These are phyloP conservation scores for Tenodera sinensis DNA, from an alignment of 2,888 invertebrate species.

Conservation along the genomic window DNA sequence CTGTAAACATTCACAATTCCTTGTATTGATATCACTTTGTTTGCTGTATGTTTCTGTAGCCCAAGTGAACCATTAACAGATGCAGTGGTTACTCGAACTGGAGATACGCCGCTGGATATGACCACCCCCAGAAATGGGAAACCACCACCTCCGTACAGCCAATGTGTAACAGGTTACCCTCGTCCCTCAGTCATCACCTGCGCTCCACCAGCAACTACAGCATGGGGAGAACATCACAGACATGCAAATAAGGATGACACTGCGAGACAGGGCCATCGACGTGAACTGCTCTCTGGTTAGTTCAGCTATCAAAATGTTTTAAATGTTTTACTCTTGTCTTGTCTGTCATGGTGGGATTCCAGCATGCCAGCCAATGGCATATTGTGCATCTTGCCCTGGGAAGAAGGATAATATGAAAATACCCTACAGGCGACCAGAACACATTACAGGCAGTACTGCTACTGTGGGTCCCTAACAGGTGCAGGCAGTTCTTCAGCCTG, in stretches of 20 bases:
- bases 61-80: not conserved
- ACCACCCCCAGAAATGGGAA: constrained; percentile 42
- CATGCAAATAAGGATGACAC: constrained; percentile 1
- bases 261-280: constrained; percentile 23
- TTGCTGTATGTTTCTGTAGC: not conserved
- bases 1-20: too few relatives aligned
- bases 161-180: constrained; percentile 38
- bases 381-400: too few relatives aligned
- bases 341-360: too few relatives aligned
- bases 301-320: not conserved
- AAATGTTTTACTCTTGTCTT: too few relatives aligned
- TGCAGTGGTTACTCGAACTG: not conserved
- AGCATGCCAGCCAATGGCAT: too few relatives aligned
- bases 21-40: too few relatives aligned
- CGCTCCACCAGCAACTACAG: constrained; percentile 40
- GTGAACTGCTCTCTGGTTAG: constrained; percentile 29
- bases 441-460: too few relatives aligned
- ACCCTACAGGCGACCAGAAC: too few relatives aligned
- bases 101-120: constrained; percentile 61
- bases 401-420: too few relatives aligned
- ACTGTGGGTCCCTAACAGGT: too few relatives aligned
- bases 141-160: constrained; percentile 59
- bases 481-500: too few relatives aligned
- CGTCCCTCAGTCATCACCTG: constrained; percentile 65
- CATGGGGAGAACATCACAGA: not conserved